Base-by-base conservation (phyloP, 2,797 vertebrate genomes). In the Pantherophis alleghaniensis region DNA sequence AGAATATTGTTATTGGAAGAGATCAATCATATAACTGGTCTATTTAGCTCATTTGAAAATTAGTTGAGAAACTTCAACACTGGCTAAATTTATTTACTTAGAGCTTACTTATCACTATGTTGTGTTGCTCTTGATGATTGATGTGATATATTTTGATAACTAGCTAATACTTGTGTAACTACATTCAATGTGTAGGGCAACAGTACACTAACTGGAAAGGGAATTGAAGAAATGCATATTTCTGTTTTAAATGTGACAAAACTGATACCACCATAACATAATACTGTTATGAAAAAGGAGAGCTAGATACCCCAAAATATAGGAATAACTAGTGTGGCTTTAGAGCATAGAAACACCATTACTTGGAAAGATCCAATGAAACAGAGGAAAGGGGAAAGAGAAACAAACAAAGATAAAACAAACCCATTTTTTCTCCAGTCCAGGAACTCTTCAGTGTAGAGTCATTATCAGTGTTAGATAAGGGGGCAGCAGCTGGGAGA, bases 401-500 rank as follows among this genome's bases (percentile, higher is more conserved):
- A 42, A 79, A 83, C 14, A 37, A 74, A 32, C 42, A 83, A 83
- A 83, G 42, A 26, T 86, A 26, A 83, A 42, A 98, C 98, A 96
- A 94, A 99, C 99, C 98, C 98, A 99, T 98, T 57, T 99, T 99
- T 93, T 99, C 98, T 93, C 98, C 98, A 90, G 98, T 98, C 99
- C 99, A 99, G 94, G 98, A 98, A 96, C 97, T 98, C 97, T 99
- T 99, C 96, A 98, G 96, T 96, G 99, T 97, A 61, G 99, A 98
- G 95, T 98, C 98, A 0, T 98, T 99, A 96, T 99, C 99, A 0
- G 98, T 98, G 96, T 97, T 98, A 94, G 98, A 98, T 0, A 98
- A 97, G 0, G 98, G 98, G 0, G 97, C 97, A 0, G 96, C 95
- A 0, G 98, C 96, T 0, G 99, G 99, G 37, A 99, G 98, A 96